Conservation (phyloP, 2,888 invertebrate genomes). For the Melipona bicolor region DNA sequence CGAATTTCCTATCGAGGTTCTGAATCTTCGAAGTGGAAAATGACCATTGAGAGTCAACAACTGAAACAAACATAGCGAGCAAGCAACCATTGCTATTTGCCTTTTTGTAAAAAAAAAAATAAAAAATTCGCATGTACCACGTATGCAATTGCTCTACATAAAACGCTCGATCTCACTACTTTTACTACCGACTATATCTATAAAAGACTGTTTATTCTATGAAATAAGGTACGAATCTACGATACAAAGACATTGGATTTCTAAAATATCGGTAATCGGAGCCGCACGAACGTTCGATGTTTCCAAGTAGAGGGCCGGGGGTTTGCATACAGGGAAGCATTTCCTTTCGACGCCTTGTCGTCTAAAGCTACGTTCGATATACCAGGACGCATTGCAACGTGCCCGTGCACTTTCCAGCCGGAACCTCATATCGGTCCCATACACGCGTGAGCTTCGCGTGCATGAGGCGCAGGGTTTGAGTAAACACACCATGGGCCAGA, state of each 20-base stretch:
- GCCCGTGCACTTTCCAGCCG: constrained; percentile 32
- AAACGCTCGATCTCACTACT: no score
- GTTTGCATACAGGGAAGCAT: constrained; percentile 17
- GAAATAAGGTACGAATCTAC: background rate
- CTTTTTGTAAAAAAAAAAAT: no score
- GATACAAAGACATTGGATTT: background rate
- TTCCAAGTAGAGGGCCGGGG: background rate
- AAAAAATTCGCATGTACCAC: background rate
- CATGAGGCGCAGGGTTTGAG: background rate
- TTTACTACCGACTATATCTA: background rate
- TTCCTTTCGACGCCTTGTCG: constrained; percentile 33
- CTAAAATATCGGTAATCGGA: background rate
- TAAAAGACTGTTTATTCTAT: background rate
- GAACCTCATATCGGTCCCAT: constrained; percentile 7
- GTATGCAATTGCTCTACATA: background rate
- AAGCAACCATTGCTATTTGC: no score
- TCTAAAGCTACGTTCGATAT: constrained; percentile 26
- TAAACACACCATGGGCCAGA: background rate
- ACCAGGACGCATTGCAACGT: constrained; percentile 19
- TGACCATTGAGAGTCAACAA: background rate
- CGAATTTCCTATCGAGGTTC: background rate
- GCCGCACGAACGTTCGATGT: background rate
- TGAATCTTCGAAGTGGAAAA: background rate
- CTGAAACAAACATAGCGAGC: no score
- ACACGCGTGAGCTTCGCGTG: background rate